Percentiles rank a stretch among this genome's conserved stretches.
These are phyloP conservation scores for Budorcas taxicolor DNA, from an alignment of 2,113 vertebrate species.

Conservation along the genomic window DNA sequence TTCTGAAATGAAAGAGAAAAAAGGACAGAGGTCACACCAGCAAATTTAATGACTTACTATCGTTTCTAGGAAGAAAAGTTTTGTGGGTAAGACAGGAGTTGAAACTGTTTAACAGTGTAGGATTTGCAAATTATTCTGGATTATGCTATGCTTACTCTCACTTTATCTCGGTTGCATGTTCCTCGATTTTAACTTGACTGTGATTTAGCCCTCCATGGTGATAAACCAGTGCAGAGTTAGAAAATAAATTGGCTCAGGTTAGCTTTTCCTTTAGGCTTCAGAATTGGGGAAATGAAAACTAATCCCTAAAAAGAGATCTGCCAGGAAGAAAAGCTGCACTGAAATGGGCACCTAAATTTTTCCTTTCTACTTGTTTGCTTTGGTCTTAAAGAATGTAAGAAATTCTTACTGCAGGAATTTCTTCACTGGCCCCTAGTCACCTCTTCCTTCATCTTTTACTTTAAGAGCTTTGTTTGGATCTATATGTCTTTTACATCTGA, in stretches of 20 bases:
- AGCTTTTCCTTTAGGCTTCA: not conserved
- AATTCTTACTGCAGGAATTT: conserved; percentile 23
- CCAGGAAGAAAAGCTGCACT: not conserved
- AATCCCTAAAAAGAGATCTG: not conserved
- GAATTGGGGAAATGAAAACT: not conserved
- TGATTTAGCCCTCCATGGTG: not conserved
- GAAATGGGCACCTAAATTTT: not conserved
- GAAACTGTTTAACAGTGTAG: not conserved
- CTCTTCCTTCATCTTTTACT: conserved; percentile 52
- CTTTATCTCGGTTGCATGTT: not conserved
- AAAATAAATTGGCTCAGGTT: not conserved
- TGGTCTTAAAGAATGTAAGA: conserved; percentile 45
- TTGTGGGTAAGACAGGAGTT: not conserved
- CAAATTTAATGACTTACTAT: not conserved
- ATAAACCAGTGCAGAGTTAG: not conserved
- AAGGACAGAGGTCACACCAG: not conserved
- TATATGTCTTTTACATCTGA: conserved; percentile 36
- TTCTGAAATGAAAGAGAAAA: not conserved
- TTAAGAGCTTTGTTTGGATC: conserved; percentile 61
- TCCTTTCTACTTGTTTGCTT: conserved; percentile 36
- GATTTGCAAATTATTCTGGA: not conserved
- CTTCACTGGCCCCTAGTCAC: not conserved
- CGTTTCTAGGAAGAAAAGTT: not conserved
- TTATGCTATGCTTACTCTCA: not conserved
- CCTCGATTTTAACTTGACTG: not conserved